These are phyloP conservation scores for Emmelina monodactyla DNA, from an alignment of 2,888 invertebrate genomes.

Conservation along the genomic window DNA sequence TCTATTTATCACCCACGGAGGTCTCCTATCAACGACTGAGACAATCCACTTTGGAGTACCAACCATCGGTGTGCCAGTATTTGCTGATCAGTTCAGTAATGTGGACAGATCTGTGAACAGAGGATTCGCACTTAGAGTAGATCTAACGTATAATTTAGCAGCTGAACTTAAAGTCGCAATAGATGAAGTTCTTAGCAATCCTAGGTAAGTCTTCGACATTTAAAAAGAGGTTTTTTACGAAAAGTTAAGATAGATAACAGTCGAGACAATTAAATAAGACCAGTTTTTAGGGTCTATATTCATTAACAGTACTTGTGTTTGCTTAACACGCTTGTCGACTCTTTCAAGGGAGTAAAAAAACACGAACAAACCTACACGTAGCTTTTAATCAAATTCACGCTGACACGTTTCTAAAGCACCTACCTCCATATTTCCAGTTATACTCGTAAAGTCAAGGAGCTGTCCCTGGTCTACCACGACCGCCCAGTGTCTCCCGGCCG, in stretches of 20 bases:
- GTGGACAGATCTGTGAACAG: slow-evolving; percentile 25
- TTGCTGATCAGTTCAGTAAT: slow-evolving; percentile 37
- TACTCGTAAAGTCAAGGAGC: slow-evolving; percentile 20
- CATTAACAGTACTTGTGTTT: too few relatives aligned
- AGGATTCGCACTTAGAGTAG: slow-evolving; percentile 27
- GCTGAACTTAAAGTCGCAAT: slow-evolving; percentile 23
- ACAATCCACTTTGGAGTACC: slow-evolving; percentile 35
- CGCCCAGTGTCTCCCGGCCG: slow-evolving; percentile 22
- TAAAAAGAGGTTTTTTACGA: too few relatives aligned
- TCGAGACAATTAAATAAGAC: too few relatives aligned
- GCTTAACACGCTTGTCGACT: too few relatives aligned
- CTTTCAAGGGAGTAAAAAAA: too few relatives aligned
- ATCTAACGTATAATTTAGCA: slow-evolving; percentile 22
- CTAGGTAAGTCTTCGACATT: slow-evolving; percentile 20
- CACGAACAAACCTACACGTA: too few relatives aligned
- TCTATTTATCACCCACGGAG: slow-evolving; percentile 44
- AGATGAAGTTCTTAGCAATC: slow-evolving; percentile 21
- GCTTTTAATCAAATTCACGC: background rate
- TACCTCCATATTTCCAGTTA: slow-evolving; percentile 20
- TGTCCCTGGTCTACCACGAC: slow-evolving; percentile 28
- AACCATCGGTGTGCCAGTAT: slow-evolving; percentile 37
- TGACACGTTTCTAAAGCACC: background rate
- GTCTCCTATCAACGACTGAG: slow-evolving; percentile 37
- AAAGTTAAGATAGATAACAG: too few relatives aligned
- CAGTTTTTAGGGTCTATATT: too few relatives aligned